These are phyloP conservation scores for Clarias pachynema DNA, from an alignment of 2,797 vertebrate species.

Conservation along the genomic window DNA sequence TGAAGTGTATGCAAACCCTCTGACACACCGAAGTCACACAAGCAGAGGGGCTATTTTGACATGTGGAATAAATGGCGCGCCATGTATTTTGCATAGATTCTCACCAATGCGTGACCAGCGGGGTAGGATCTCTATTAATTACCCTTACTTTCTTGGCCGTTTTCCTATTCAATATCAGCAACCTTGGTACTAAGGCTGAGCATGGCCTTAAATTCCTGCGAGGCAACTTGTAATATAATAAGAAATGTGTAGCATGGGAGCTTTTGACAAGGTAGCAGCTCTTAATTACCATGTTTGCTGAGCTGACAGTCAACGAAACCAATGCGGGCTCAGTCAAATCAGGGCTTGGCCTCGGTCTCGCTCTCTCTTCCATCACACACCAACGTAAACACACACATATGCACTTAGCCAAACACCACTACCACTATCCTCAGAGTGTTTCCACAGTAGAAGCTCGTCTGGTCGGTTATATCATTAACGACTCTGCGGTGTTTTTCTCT, in stretches of 20 bases:
- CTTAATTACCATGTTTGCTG: constrained; percentile 75
- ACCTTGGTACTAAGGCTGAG: constrained; percentile 31
- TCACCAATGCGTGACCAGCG: constrained; percentile 70
- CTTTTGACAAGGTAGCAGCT: constrained; percentile 73
- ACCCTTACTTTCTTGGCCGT: constrained; percentile 52
- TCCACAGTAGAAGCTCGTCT: constrained; percentile 47
- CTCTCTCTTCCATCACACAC: constrained; percentile 19
- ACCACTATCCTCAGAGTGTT: constrained; percentile 51
- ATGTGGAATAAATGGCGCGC: constrained; percentile 71
- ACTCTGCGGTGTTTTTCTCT: constrained; percentile 63
- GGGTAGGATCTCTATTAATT: constrained; percentile 68
- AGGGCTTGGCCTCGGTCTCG: constrained; percentile 52
- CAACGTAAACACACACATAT: constrained; percentile 34
- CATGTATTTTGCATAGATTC: constrained; percentile 70
- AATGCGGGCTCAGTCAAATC: constrained; percentile 61
- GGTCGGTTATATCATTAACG: constrained; percentile 59
- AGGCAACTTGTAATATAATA: constrained; percentile 79
- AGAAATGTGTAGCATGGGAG: constrained; percentile 76
- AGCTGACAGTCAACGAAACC: constrained; percentile 66
- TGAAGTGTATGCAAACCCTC: constrained; percentile 51
- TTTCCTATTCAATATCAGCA: constrained; percentile 47
- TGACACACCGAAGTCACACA: constrained; percentile 41
- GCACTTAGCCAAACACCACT: constrained; percentile 35
- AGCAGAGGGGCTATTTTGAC: constrained; percentile 71
- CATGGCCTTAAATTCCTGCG: constrained; percentile 65